Evolutionary conservation across 2,113 vertebrate species (phyloP).

Genomic region (Nettapus auritus): DNA sequence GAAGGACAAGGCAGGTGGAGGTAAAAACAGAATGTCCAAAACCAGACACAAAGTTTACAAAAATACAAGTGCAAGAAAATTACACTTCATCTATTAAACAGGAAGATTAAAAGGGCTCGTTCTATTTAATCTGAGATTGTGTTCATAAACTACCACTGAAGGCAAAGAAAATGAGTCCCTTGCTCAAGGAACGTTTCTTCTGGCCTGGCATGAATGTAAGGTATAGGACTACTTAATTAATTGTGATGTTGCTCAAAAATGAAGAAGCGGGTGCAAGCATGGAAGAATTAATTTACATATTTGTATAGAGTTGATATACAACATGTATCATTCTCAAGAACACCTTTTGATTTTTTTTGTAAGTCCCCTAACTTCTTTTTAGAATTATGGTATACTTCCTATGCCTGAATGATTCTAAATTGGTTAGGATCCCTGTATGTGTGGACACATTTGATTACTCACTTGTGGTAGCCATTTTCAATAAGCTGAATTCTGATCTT

Average conservation of each 20-base stretch:
- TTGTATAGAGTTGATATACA: neutral
- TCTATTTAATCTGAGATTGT: neutral
- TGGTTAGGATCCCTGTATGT: neutral
- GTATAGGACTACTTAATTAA: neutral
- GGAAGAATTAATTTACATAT: neutral
- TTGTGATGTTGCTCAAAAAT: neutral
- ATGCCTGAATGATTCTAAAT: neutral
- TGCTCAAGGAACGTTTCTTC: neutral
- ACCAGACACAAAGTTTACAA: neutral
- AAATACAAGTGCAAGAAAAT: neutral
- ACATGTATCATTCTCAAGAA: neutral
- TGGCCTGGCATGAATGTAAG: neutral
- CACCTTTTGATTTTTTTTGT: neutral
- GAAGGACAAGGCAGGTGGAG: neutral
- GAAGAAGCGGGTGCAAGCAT: neutral
- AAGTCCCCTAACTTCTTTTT: neutral
- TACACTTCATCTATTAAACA: neutral
- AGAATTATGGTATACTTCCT: neutral
- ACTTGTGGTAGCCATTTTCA: neutral
- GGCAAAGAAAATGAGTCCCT: neutral
- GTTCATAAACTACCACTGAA: neutral
- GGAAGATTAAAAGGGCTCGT: neutral
- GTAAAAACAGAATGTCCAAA: neutral
- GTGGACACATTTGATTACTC: neutral
- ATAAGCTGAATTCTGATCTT: neutral